phyloP scores from a whole-genome alignment of 2,888 invertebrate genomes.

The Zaprionus obscuricornis region DNA sequence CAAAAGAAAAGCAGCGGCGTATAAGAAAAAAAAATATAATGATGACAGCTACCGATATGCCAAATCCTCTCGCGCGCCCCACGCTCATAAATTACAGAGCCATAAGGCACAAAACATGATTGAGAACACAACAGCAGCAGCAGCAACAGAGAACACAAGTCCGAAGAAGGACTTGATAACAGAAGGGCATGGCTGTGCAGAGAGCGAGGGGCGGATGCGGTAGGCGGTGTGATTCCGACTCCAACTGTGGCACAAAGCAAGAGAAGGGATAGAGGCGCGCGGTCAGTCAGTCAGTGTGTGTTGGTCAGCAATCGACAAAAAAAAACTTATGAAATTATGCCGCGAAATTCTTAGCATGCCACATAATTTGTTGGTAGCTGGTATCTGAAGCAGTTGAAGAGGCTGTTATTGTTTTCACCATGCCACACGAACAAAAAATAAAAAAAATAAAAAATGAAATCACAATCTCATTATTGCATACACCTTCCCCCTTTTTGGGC shows the following conservation, averaged over 20 bases:
- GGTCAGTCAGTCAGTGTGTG: too few relatives aligned
- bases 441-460: too few relatives aligned
- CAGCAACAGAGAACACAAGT: not conserved
- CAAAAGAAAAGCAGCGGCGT: slow-evolving; percentile 34
- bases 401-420: slow-evolving; percentile 32
- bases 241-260: too few relatives aligned
- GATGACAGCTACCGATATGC: slow-evolving; percentile 79
- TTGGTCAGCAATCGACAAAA: too few relatives aligned
- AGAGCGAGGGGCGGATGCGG: not conserved
- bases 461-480: slow-evolving; percentile 79
- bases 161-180: too few relatives aligned
- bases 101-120: slow-evolving; percentile 70
- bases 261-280: not conserved
- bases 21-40: slow-evolving; percentile 53
- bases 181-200: not conserved
- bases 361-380: slow-evolving; percentile 73
- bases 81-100: slow-evolving; percentile 65
- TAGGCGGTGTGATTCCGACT: not conserved
- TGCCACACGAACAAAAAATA: slow-evolving; percentile 66
- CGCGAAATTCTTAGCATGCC: slow-evolving; percentile 76
- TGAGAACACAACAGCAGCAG: slow-evolving; percentile 39
- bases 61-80: slow-evolving; percentile 33
- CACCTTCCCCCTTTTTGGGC: slow-evolving; percentile 73
- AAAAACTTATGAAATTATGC: slow-evolving; percentile 60
- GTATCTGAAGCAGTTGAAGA: not conserved